These are phyloP conservation scores for Acanthopleura granulata DNA, from an alignment of 2,888 invertebrate genomes.

Conservation along the genomic window DNA sequence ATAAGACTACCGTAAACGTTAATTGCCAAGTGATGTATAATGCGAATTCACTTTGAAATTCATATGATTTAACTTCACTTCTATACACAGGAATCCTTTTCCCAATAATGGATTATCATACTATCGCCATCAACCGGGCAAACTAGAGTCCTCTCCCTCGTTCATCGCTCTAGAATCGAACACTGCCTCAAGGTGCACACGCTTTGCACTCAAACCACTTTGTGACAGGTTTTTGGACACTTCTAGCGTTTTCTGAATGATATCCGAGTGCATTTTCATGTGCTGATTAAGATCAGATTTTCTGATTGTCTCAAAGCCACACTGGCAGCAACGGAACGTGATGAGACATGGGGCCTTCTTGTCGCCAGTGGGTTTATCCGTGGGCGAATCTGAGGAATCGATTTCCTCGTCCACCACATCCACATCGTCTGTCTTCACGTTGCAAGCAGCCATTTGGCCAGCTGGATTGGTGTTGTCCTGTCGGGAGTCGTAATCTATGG, in stretches of 20 bases:
- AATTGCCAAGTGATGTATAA: too few species aligned
- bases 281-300: conserved; percentile 62
- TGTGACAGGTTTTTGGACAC: conserved; percentile 25
- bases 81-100: too few species aligned
- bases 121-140: too few species aligned
- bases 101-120: too few species aligned
- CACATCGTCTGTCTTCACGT: conserved; percentile 30
- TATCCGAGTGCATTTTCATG: conserved; percentile 64
- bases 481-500: conserved; percentile 62
- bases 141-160: neutral
- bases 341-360: conserved; percentile 52
- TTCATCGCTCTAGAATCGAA: neutral
- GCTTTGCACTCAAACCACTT: neutral
- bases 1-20: too few species aligned
- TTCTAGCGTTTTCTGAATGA: conserved; percentile 60
- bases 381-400: neutral
- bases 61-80: too few species aligned
- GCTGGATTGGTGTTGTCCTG: conserved; percentile 41
- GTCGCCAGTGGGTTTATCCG: neutral
- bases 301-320: conserved; percentile 66
- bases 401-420: neutral
- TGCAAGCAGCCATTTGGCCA: conserved; percentile 36
- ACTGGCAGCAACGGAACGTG: conserved; percentile 67
- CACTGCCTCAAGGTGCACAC: neutral
- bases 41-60: too few species aligned